Conservation (phyloP, 1,140 invertebrate genomes). For the Drosophila virilis region DNA sequence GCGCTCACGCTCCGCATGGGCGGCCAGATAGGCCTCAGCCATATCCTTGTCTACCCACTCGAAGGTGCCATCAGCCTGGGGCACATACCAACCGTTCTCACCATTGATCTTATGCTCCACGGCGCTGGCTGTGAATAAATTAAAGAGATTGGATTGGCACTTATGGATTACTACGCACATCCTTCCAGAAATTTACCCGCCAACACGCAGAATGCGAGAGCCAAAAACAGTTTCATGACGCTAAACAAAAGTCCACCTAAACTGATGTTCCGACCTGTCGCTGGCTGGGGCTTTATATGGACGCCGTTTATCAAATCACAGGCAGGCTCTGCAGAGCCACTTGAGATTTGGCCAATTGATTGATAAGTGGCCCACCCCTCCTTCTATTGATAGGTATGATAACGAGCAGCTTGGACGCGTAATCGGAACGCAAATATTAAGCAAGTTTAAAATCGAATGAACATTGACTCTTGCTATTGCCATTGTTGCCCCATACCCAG, state of each 20-base stretch:
- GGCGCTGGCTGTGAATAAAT: conserved; percentile 45
- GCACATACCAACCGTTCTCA: conserved; percentile 74
- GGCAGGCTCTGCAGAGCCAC: conserved; percentile 51
- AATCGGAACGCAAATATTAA: background rate
- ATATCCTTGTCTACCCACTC: conserved; percentile 65
- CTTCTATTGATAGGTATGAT: conserved; percentile 18
- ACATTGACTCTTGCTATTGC: conserved; percentile 2
- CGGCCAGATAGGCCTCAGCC: conserved; percentile 59
- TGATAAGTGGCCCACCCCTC: background rate
- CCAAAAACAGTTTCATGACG: conserved; percentile 67
- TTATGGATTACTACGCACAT: background rate
- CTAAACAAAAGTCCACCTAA: conserved; percentile 39
- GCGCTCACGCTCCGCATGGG: conserved; percentile 30
- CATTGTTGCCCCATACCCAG: background rate
- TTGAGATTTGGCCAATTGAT: conserved; percentile 60
- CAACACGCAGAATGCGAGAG: conserved; percentile 53
- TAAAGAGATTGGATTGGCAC: background rate
- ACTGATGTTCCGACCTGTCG: conserved; percentile 38
- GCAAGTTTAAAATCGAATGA: conserved; percentile 5
- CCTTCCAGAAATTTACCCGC: conserved; percentile 49
- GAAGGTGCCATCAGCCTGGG: conserved; percentile 63
- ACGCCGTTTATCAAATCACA: conserved; percentile 44
- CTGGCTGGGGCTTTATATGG: conserved; percentile 50
- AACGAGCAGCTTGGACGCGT: conserved; percentile 1
- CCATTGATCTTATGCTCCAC: conserved; percentile 59